Evolutionary conservation across 2,888 invertebrate genomes (phyloP), one percentile per base, ranked within the genome.

Genomic region (Drosophila borborema): DNA sequence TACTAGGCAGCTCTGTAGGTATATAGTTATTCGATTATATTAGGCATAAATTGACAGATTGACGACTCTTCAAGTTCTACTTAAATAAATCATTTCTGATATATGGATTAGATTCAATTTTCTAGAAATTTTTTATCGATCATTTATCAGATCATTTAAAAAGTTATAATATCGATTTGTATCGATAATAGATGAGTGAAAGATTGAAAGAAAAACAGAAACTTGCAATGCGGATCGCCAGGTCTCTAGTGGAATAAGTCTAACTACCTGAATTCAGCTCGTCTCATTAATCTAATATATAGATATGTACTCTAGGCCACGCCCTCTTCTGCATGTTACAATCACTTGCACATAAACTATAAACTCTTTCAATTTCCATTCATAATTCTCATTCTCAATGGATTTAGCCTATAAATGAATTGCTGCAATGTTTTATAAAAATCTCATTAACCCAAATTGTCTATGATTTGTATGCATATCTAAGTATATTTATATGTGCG

Each of bases 371-470:
- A 4, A 28, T 28, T 28, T 28, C 16, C 1, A 34, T 36, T 18
- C 18, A 14, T 3, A 18, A 18, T 18, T 10, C 18, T 28, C 18
- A 18, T 53, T 7, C 23, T 16, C 38, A 38, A 23, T 23, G 23
- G 5, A 16, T 38, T 53, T 14, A 34, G 34, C 18, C 49, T 45
- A 46, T 23, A 31, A 49, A 53, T 28, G 28, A 64, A 62, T 66
- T 34, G 61, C 40, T 76, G 72, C 55, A 72, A 79, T 80, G 64
- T 79, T 51, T 51, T 3, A 68, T 64, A 65, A 79, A 74, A 71
- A 45, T 56, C 73, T 76, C 78, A 84, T 88, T 86, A 86, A 79
- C 88, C 88, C 53, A 77, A 86, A 86, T 88, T 78, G 66, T 59
- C 38, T 51, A 36, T 18, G 31, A 14, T 45, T 40, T 51, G 53